Evolutionary conservation across 2,888 invertebrate species (phyloP), one percentile per base, ranked within the genome.

Genomic region (Pseudanteris insignis): DNA sequence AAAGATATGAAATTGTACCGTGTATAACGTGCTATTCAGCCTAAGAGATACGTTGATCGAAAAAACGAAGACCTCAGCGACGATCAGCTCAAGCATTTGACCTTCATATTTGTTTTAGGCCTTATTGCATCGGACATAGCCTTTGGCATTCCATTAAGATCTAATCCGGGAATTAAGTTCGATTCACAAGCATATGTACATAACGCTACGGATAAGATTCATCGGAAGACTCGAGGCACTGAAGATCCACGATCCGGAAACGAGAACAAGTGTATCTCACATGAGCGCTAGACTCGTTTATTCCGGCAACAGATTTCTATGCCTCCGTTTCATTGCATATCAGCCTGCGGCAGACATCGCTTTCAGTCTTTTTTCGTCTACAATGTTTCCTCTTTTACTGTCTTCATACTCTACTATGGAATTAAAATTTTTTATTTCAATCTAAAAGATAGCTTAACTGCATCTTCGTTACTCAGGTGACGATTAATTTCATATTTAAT

Each of bases 101-200:
- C 30, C 33, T 32, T 34, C 40, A 33, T 28, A 26, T 55, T 40
- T 38, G 33, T 32, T 24, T 38, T 38, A 14, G 14, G 44, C 36
- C 37, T 37, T 44, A 47, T 55, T 54, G 55, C 55, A 59, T 53
- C 44, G 12, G 64, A 33, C 53, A 36, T 60, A 60, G 65, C 55
- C 64, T 58, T 44, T 41, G 47, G 65, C 57, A 57, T 54, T 64
- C 64, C 48, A 58, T 69, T 66, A 68, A 72, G 71, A 72, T 74
- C 65, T 62, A 72, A 75, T 75, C 72, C 57, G 36, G 62, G 66
- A 71, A 73, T 74, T 71, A 74, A 71, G 70, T 73, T 72, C 67
- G 71, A 74, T 74, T 72, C 70, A 14, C 32, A 67, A 71, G 70
- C 70, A 67, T 71, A 69, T 71, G 72, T 74, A 71, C 71, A 70